Evolutionary conservation across 1,140 invertebrate species (phyloP).

Genomic region (Schlechtendalia chinensis): DNA sequence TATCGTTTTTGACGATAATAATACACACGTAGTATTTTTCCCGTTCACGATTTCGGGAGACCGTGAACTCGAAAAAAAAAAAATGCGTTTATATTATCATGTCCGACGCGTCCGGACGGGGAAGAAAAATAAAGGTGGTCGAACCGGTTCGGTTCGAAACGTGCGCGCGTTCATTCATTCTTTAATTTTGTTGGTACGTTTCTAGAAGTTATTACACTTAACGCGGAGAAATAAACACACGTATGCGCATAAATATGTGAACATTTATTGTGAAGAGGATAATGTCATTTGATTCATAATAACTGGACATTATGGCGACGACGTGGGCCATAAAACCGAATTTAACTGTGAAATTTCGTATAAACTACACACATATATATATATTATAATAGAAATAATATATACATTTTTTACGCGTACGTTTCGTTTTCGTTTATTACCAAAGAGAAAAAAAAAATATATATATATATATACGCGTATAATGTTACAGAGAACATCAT

Average conservation of each 20-base stretch:
- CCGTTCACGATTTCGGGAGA: no score
- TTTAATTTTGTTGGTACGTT: constrained; percentile 38
- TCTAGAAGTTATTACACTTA: constrained; percentile 28
- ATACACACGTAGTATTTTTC: no score
- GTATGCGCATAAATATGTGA: constrained; percentile 15
- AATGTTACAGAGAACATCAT: not conserved
- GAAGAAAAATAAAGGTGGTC: not conserved
- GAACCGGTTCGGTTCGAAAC: constrained; percentile 36
- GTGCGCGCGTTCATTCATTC: constrained; percentile 40
- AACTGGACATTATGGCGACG: constrained; percentile 1
- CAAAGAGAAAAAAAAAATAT: not conserved
- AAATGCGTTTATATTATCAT: not conserved
- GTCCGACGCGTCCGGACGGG: not conserved
- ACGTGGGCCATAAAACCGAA: constrained; percentile 23
- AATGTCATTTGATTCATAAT: constrained; percentile 28
- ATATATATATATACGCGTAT: no score
- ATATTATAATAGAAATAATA: not conserved
- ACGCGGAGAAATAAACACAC: not conserved
- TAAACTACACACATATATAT: no score
- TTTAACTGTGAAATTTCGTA: constrained; percentile 28
- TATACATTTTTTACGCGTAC: not conserved
- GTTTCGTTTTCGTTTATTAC: not conserved
- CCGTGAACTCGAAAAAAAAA: not conserved
- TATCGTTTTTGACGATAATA: no score
- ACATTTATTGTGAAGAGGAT: constrained; percentile 9